Percentiles rank a stretch among this genome's conserved stretches.
These are phyloP conservation scores for Sebastes vulpes DNA, from an alignment of 2,797 vertebrate species.

Conservation along the genomic window DNA sequence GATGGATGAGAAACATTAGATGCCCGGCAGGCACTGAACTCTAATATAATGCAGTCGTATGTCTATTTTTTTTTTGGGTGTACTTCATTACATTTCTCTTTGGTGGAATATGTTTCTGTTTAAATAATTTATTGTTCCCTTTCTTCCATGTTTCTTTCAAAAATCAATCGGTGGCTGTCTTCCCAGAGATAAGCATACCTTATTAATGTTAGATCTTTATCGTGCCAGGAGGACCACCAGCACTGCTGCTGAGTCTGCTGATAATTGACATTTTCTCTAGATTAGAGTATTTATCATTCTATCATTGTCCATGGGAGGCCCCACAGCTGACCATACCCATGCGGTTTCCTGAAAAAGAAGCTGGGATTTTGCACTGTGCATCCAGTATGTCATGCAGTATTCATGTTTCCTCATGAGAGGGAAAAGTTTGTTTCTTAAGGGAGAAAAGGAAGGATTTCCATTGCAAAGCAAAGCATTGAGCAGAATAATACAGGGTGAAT, in stretches of 20 bases:
- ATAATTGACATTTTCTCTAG: conserved; percentile 90
- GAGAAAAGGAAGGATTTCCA: conserved; percentile 58
- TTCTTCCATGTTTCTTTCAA: conserved; percentile 78
- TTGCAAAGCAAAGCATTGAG: conserved; percentile 64
- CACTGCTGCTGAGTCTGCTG: conserved; percentile 83
- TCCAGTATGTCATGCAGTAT: conserved; percentile 56
- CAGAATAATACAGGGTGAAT: conserved; percentile 64
- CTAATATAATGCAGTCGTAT: conserved; percentile 81
- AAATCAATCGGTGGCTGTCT: conserved; percentile 86
- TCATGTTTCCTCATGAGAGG: conserved; percentile 62
- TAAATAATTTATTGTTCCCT: conserved; percentile 78
- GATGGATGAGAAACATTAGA: conserved; percentile 91
- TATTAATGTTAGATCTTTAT: conserved; percentile 91
- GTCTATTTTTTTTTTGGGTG: conserved; percentile 76
- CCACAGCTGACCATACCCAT: conserved; percentile 81
- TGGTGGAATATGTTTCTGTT: conserved; percentile 70
- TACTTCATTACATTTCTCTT: conserved; percentile 88
- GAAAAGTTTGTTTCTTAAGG: conserved; percentile 64
- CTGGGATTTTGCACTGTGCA: conserved; percentile 33
- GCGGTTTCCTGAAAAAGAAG: conserved; percentile 47
- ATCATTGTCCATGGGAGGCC: conserved; percentile 88
- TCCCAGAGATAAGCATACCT: conserved; percentile 88
- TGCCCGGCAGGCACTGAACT: conserved; percentile 89
- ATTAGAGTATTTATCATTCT: conserved; percentile 89
- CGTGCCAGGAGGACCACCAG: conserved; percentile 76